Conservation (phyloP, 2,888 invertebrate genomes). For the Patella pellucida region DNA sequence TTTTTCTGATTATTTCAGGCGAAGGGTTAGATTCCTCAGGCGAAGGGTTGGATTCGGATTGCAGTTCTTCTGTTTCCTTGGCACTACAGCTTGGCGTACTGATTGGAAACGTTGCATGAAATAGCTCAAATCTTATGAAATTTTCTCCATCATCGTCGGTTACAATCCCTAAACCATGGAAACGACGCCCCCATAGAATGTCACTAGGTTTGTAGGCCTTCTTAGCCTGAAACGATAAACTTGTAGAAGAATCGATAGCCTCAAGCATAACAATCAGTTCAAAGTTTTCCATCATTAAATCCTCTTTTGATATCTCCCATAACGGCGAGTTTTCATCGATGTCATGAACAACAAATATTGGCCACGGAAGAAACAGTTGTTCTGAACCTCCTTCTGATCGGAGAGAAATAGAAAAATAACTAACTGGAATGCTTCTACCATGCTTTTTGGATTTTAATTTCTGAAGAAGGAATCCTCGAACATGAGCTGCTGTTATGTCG, state of each 20-base stretch:
- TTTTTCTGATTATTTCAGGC: constrained; percentile 11
- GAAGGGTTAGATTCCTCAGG: constrained; percentile 10
- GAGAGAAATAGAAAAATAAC: constrained; percentile 83
- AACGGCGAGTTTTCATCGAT: constrained; percentile 90
- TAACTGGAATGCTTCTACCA: constrained; percentile 90
- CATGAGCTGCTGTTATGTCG: constrained; percentile 82
- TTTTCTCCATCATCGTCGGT: constrained; percentile 16
- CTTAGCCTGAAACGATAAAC: constrained; percentile 49
- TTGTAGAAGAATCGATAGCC: constrained; percentile 76
- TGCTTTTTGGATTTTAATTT: constrained; percentile 86
- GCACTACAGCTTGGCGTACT: constrained; percentile 40
- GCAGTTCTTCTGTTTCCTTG: constrained; percentile 17
- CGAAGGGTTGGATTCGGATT: background rate
- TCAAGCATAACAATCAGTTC: constrained; percentile 95
- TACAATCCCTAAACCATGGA: constrained; percentile 28
- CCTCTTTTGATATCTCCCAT: constrained; percentile 88
- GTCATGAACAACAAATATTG: constrained; percentile 93
- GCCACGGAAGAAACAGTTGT: constrained; percentile 96
- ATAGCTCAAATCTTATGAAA: constrained; percentile 38
- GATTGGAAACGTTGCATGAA: constrained; percentile 35
- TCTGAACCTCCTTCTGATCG: constrained; percentile 92
- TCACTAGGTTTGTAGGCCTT: constrained; percentile 51
- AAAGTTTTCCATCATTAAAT: constrained; percentile 88
- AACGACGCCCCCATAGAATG: constrained; percentile 49
- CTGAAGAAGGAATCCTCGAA: constrained; percentile 92